phyloP scores from a whole-genome alignment of 2,888 invertebrate genomes.

The Himalopsyche kuldschensis region DNA sequence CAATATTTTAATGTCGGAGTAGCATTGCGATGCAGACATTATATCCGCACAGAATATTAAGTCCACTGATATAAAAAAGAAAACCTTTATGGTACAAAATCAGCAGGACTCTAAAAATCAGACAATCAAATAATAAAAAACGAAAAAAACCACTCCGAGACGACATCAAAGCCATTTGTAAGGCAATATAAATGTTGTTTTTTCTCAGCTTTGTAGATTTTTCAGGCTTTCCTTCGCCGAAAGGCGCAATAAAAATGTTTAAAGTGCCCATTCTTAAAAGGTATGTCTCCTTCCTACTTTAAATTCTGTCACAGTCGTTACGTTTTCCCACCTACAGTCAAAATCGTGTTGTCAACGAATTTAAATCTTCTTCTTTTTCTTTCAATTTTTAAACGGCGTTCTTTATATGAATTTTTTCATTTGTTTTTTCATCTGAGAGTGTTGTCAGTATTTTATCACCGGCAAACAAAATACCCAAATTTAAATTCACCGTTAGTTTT shows the following conservation, averaged over 20 bases:
- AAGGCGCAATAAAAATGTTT: neutral
- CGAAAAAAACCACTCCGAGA: neutral
- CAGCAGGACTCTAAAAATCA: neutral
- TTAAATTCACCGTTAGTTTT: no score
- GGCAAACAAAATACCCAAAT: no score
- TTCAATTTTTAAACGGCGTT: neutral
- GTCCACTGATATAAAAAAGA: neutral
- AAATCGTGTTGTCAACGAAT: neutral
- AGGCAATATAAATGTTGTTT: neutral
- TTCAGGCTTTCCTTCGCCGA: neutral
- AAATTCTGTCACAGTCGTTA: neutral
- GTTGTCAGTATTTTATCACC: no score
- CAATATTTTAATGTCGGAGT: no score
- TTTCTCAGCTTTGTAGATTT: neutral
- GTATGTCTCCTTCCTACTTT: neutral
- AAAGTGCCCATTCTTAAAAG: neutral
- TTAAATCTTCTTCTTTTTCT: neutral
- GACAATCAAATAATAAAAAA: neutral
- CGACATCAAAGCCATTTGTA: neutral
- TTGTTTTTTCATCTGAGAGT: neutral
- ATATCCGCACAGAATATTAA: neutral
- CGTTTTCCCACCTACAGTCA: neutral
- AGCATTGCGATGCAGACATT: no score
- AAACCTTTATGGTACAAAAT: neutral
- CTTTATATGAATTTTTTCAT: neutral